These are phyloP conservation scores for Remorina albescens DNA, from an alignment of 2,797 vertebrate genomes.

Conservation along the genomic window DNA sequence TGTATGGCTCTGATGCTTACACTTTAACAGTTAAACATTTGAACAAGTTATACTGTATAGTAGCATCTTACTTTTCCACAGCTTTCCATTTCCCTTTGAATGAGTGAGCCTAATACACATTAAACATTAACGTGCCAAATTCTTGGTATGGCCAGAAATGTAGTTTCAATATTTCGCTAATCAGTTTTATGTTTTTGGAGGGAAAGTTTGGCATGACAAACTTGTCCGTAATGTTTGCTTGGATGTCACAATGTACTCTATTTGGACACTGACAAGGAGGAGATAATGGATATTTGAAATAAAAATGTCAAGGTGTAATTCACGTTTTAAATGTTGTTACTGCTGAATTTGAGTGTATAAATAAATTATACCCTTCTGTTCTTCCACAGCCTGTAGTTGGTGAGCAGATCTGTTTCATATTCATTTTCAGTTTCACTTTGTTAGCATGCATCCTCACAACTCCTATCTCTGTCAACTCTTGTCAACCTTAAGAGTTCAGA, in stretches of 20 bases:
- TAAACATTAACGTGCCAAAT: not conserved
- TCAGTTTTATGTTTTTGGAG: not conserved
- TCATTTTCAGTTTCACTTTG: no score
- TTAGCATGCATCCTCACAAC: no score
- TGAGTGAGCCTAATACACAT: not conserved
- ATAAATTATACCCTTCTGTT: no score
- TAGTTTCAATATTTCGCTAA: not conserved
- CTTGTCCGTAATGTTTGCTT: not conserved
- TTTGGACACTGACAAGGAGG: slow-evolving; percentile 23
- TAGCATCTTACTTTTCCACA: not conserved
- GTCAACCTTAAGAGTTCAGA: no score
- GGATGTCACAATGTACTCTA: not conserved
- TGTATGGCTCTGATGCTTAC: not conserved
- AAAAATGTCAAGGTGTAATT: slow-evolving; percentile 42
- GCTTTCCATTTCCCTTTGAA: not conserved
- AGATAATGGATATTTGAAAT: slow-evolving; percentile 30
- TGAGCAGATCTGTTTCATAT: no score
- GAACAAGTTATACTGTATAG: not conserved
- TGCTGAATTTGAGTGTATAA: not conserved
- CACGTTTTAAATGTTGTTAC: not conserved
- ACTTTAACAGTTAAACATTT: not conserved
- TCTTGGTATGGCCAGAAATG: not conserved
- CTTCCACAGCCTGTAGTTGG: no score
- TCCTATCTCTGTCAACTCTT: no score
- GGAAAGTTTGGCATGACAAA: not conserved